A percentile compares a stretch with the other conserved stretches of the same genome.
These are phyloP conservation scores for Sarcophaga variegata DNA, from an alignment of 2,888 invertebrate genomes.

Conservation along the genomic window DNA sequence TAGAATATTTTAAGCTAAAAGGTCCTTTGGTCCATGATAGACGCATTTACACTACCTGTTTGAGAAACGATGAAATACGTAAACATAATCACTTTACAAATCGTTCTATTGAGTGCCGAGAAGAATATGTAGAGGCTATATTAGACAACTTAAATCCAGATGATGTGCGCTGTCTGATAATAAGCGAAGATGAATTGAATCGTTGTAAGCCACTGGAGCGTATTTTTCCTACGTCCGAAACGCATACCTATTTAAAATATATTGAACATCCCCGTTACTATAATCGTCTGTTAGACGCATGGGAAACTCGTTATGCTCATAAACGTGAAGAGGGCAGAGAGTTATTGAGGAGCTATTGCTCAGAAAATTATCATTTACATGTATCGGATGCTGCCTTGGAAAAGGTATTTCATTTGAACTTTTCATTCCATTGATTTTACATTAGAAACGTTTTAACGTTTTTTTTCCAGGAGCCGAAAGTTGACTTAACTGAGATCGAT, in stretches of 20 bases:
- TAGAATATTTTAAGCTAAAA: conserved; percentile 77
- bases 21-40: conserved; percentile 86
- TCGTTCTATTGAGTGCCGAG: conserved; percentile 78
- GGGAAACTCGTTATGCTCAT: conserved; percentile 90
- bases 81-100: conserved; percentile 82
- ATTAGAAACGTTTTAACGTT: background rate
- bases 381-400: conserved; percentile 83
- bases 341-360: conserved; percentile 85
- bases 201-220: conserved; percentile 87
- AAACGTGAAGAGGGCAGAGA: conserved; percentile 84
- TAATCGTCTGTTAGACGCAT: conserved; percentile 95
- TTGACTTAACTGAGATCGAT: conserved; percentile 79
- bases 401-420: conserved; percentile 72
- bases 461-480: conserved; percentile 76
- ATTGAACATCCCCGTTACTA: conserved; percentile 94
- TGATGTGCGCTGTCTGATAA: conserved; percentile 92
- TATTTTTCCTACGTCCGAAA: conserved; percentile 90
- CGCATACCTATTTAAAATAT: conserved; percentile 90
- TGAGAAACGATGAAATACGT: conserved; percentile 87
- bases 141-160: conserved; percentile 93
- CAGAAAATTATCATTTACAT: conserved; percentile 88
- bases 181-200: conserved; percentile 93
- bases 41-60: conserved; percentile 86
- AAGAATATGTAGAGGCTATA: conserved; percentile 88
- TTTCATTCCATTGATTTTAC: background rate